phyloP scores from a whole-genome alignment of 1,140 invertebrate species.

The Heliothis virescens region DNA sequence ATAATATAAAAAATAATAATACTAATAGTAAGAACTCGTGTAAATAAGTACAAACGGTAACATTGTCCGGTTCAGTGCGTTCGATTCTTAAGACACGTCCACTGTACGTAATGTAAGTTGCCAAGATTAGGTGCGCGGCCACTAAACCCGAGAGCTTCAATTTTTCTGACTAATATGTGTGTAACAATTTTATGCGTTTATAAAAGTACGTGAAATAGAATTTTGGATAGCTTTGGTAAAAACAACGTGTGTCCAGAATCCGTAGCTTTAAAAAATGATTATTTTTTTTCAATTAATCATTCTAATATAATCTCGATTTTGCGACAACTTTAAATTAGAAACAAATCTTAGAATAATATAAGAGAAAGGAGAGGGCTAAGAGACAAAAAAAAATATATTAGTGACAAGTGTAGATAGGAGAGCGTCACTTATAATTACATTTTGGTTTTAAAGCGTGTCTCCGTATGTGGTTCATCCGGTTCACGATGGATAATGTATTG shows the following conservation, averaged over 20 bases:
- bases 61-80: conserved; percentile 76
- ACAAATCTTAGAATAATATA: too few relatives aligned
- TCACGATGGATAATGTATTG: conserved; percentile 25
- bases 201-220: too few relatives aligned
- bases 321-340: too few relatives aligned
- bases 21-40: conserved; percentile 37
- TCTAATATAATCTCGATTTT: too few relatives aligned
- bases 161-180: neutral
- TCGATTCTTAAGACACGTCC: conserved; percentile 79
- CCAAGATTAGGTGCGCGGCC: conserved; percentile 72
- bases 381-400: too few relatives aligned
- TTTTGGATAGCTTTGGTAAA: too few relatives aligned
- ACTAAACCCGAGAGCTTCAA: conserved; percentile 51
- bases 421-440: neutral
- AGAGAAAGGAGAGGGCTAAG: too few relatives aligned
- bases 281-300: too few relatives aligned
- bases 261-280: too few relatives aligned
- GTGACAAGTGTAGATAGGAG: too few relatives aligned
- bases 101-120: conserved; percentile 79
- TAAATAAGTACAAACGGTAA: conserved; percentile 70
- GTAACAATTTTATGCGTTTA: too few relatives aligned
- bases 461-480: neutral
- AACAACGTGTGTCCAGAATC: too few relatives aligned
- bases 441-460: neutral
- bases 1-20: conserved; percentile 8